Evolutionary conservation across 1,140 invertebrate species (phyloP), one percentile per base, ranked within the genome.

Genomic region (Aphidius ervi): DNA sequence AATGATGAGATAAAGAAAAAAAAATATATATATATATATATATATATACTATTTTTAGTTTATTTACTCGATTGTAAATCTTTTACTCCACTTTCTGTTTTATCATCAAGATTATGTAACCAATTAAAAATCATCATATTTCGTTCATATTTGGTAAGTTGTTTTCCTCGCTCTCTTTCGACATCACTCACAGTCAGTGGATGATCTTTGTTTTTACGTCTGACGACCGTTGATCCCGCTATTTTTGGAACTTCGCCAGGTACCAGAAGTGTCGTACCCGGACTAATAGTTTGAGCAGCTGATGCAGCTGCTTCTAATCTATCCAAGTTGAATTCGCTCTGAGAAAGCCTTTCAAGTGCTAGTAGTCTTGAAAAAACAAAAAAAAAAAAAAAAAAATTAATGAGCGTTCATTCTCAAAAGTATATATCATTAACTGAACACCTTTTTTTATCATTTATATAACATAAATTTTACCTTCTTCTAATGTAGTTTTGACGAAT

Each of bases 81-180:
- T 37, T 58, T 48, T n/a, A 42, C 39, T 40, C 39, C 58, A 20
- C 9, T 39, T 37, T 59, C 43, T n/a, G 79, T 79, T 6, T 77
- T 81, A 66, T 89, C 89, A 68, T 94, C 91, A 5, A 94, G 81
- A 3, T 89, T 91, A 70, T 94, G 91, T 0, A 94, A 82, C 92
- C 92, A 94, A 69, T 93, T 93, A 77, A 94, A 93, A 47, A 94
- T 93, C 88, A 94, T 93, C 88, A 94, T 93, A 74, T 94, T 94
- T 20, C 92, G 74, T 67, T 94, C 90, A 75, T 93, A 93, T 74
- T 92, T 93, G 9, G 90, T 90, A 3, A 94, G 79, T 5, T 92
- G 90, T 63, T 91, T 88, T 2, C 91, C 91, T 5, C 90, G 80
- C 71, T 93, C 90, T 46, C 90, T 79, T 68, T 93, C 91, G 9